These are phyloP conservation scores for Drosophila subpulchrella DNA, from an alignment of 1,140 invertebrate genomes.

Conservation along the genomic window DNA sequence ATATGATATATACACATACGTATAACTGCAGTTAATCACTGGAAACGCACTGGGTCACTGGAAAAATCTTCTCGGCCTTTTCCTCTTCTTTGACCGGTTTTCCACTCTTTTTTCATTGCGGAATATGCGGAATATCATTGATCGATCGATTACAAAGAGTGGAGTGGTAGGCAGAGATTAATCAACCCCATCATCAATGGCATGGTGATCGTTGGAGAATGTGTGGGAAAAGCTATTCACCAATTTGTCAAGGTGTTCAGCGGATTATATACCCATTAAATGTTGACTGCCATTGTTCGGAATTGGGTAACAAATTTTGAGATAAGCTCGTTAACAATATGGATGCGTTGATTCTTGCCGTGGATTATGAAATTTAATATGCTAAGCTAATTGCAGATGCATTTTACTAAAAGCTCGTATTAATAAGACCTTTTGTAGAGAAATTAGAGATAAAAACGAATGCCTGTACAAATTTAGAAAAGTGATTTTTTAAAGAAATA, in stretches of 20 bases:
- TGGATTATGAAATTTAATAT: background rate
- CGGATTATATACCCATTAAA: background rate
- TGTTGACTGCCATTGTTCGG: background rate
- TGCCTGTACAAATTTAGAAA: too few relatives aligned
- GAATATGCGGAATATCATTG: constrained; percentile 6
- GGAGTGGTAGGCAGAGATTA: background rate
- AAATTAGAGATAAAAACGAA: too few relatives aligned
- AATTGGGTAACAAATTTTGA: background rate
- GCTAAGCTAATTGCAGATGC: background rate
- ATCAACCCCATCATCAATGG: background rate
- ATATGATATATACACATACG: background rate
- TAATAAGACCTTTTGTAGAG: too few relatives aligned
- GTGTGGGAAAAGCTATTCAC: constrained; percentile 14
- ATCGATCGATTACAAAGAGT: constrained; percentile 18
- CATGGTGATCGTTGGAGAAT: background rate
- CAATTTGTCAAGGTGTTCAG: background rate
- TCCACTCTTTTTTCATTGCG: background rate
- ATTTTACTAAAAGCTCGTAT: background rate
- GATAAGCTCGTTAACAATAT: background rate
- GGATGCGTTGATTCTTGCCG: background rate
- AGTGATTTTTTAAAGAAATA: too few relatives aligned
- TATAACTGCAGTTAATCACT: constrained; percentile 16
- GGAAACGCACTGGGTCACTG: constrained; percentile 22
- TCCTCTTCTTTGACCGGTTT: constrained; percentile 11
- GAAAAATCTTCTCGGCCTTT: constrained; percentile 6